These are phyloP conservation scores for Ataeniobius toweri DNA, from an alignment of 2,797 vertebrate genomes.

Conservation along the genomic window DNA sequence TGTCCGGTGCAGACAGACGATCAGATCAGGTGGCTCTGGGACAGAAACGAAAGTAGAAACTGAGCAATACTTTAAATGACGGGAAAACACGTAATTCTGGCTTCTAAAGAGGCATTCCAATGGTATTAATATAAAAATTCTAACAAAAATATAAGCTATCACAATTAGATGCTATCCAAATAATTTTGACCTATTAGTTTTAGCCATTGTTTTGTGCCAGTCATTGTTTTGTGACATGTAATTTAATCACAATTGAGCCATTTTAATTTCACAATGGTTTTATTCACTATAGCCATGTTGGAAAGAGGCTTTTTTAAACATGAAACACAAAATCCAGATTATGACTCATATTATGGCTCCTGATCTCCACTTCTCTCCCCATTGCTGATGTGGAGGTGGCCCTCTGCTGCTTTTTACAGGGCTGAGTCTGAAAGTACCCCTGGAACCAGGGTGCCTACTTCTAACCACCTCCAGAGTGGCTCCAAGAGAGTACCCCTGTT, in stretches of 20 bases:
- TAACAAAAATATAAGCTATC: neutral
- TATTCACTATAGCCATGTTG: neutral
- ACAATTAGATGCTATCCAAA: neutral
- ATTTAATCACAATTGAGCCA: no score
- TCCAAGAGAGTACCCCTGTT: neutral
- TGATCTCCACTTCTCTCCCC: neutral
- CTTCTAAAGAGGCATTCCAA: neutral
- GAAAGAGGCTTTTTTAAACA: no score
- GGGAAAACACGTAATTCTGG: neutral
- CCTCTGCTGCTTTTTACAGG: neutral
- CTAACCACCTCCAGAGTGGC: neutral
- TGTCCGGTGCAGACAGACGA: conserved; percentile 55
- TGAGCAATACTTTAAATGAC: conserved; percentile 15
- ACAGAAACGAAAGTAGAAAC: conserved; percentile 68
- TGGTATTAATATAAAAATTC: neutral
- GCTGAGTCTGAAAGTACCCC: neutral
- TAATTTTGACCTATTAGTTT: neutral
- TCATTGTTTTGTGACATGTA: no score
- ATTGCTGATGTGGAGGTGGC: neutral
- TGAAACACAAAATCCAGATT: neutral
- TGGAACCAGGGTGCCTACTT: neutral
- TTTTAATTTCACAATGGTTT: no score
- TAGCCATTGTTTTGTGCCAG: neutral
- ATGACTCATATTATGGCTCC: neutral
- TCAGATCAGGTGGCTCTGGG: conserved; percentile 34